phyloP scores from a whole-genome alignment of 2,797 vertebrate species.

The Macropodus opercularis region DNA sequence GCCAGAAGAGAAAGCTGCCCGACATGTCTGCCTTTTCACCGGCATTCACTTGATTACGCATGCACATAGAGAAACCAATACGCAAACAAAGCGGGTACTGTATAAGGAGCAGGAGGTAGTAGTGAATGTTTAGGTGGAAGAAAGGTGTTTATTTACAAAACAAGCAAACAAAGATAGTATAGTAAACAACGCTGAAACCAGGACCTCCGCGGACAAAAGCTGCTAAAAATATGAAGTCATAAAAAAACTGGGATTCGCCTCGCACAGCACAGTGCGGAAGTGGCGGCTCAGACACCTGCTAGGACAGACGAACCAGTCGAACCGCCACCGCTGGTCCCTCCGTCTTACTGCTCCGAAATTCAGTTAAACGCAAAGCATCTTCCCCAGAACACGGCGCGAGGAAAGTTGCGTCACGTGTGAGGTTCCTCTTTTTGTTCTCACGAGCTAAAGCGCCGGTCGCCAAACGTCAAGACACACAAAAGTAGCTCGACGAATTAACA shows the following conservation, averaged over 20 bases:
- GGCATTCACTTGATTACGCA: constrained; percentile 3
- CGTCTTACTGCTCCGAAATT: not conserved
- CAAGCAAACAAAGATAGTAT: not conserved
- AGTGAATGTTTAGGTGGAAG: too few species aligned
- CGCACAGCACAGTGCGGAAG: constrained; percentile 61
- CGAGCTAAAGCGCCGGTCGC: constrained; percentile 3
- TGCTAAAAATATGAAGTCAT: not conserved
- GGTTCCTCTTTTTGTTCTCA: constrained; percentile 34
- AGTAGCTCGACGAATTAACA: not conserved
- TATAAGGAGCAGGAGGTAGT: too few species aligned
- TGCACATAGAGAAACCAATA: not conserved
- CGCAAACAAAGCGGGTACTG: not conserved
- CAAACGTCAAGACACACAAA: not conserved
- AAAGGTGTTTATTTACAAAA: not conserved
- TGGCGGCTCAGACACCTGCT: constrained; percentile 68
- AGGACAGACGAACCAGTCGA: constrained; percentile 44
- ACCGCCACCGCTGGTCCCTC: not conserved
- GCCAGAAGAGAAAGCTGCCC: constrained; percentile 28
- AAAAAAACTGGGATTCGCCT: constrained; percentile 4
- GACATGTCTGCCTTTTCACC: constrained; percentile 26
- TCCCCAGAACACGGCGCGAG: not conserved
- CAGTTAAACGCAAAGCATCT: not conserved
- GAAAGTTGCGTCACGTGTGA: constrained; percentile 16
- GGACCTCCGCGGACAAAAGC: not conserved
- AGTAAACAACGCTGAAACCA: not conserved